Percentiles rank a stretch among this genome's conserved stretches.
These are phyloP conservation scores for Limnephilus auricula DNA, from an alignment of 2,888 invertebrate genomes.

Conservation along the genomic window DNA sequence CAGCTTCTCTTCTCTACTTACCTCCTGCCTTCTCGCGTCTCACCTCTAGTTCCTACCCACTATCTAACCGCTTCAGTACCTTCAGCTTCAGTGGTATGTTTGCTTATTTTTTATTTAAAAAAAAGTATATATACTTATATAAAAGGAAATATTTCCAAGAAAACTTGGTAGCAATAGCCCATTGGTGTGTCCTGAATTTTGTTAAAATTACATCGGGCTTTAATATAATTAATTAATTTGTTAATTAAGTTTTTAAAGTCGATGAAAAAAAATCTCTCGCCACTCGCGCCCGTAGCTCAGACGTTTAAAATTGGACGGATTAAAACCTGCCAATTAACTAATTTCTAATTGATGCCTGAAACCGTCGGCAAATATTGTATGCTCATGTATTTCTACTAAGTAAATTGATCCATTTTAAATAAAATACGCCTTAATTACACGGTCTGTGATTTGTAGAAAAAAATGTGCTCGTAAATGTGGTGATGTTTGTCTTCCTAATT, in stretches of 20 bases:
- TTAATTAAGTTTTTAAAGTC: not conserved
- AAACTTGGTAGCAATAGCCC: not conserved
- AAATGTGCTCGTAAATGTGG: not conserved
- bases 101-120: too few relatives aligned
- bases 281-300: not conserved
- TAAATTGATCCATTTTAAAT: slow-evolving; percentile 42
- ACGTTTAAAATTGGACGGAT: not conserved
- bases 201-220: not conserved
- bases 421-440: slow-evolving; percentile 12
- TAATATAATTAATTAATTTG: not conserved
- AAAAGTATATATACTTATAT: too few relatives aligned
- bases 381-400: slow-evolving; percentile 2
- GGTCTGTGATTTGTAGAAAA: slow-evolving; percentile 11
- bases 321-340: slow-evolving; percentile 39
- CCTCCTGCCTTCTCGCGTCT: not conserved
- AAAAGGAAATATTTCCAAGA: too few relatives aligned
- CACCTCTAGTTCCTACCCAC: not conserved
- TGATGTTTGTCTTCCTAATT: not conserved
- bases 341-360: slow-evolving; percentile 30
- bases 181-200: not conserved
- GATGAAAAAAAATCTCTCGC: not conserved
- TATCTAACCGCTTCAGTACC: too few relatives aligned
- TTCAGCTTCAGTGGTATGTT: too few relatives aligned
- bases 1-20: not conserved
- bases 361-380: slow-evolving; percentile 29